phyloP scores from a whole-genome alignment of 1,140 invertebrate species.

The Parapsyche elsis region DNA sequence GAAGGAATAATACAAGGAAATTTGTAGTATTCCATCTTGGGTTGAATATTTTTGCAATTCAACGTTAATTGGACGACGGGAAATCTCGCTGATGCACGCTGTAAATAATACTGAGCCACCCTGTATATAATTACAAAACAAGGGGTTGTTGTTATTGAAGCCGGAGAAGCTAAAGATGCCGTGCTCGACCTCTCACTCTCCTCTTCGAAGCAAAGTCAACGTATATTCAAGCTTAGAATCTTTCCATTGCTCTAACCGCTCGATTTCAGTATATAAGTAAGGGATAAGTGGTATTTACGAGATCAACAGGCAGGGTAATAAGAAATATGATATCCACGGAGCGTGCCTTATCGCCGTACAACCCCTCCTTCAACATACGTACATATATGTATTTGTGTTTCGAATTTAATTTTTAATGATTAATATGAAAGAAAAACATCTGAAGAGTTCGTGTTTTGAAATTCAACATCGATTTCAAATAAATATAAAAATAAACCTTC shows the following conservation, averaged over 20 bases:
- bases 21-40: no score
- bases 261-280: constrained; percentile 41
- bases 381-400: neutral
- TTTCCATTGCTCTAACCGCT: constrained; percentile 44
- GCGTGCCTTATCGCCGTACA: constrained; percentile 51
- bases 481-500: neutral
- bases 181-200: neutral
- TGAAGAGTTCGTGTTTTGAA: no score
- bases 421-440: neutral
- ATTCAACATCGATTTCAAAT: neutral
- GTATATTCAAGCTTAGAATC: constrained; percentile 11
- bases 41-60: no score
- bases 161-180: neutral
- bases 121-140: constrained; percentile 49
- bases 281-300: constrained; percentile 53
- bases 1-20: no score
- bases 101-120: neutral
- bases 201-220: neutral
- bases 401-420: neutral
- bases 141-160: constrained; percentile 30
- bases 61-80: neutral
- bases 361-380: constrained; percentile 21
- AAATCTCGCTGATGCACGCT: neutral
- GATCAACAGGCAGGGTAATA: constrained; percentile 52
- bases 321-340: constrained; percentile 51